Evolutionary conservation across 2,113 vertebrate genomes (phyloP), one percentile per base, ranked within the genome.

Genomic region (Fregata magnificens): DNA sequence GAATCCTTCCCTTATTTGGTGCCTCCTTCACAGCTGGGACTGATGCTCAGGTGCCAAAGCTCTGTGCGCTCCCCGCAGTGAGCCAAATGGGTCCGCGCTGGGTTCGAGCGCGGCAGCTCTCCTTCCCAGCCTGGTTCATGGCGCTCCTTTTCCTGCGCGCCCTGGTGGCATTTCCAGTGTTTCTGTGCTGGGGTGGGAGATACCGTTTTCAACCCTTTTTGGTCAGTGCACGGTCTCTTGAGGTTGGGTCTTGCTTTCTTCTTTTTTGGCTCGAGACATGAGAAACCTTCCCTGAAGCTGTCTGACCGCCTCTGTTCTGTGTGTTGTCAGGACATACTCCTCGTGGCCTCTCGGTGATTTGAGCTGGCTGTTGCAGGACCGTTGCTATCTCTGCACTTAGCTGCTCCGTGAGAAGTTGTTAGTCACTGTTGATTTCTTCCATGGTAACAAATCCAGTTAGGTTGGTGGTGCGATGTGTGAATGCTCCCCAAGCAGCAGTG

Each of bases 1-100:
- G 98, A 98, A 98, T 98, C 97, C 96, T 98, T 98, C 97, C 98
- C 98, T 98, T 98, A 98, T 98, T 98, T 98, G 98, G 98, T 98
- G 97, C 90, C 98, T 98, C 96, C 94, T 94, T 97, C 96, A 95
- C 97, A 96, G 95, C 95, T 91, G 96, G 98, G 97, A 71, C 95
- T 78, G 67, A 84, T 56, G 74, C 69, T 79, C 97, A 95, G 96
- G 97, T 98, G 97, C 97, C 97, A 96, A 95, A 96, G 89, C 89
- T 97, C 84, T 86, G 74, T 92, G 63, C 38, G 2, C 82, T 93
- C 72, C 62, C 86, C 4, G 10, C 50, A 5, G 1, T 1, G 59
- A 97, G 92, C 94, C 96, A 78, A 67, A 76, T 3, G 81, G 94
- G 52, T 70, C 67, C 0, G 4, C 1, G 6, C 71, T 59, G 70